phyloP scores from a whole-genome alignment of 2,797 vertebrate genomes.

The Sebastes nivosus region DNA sequence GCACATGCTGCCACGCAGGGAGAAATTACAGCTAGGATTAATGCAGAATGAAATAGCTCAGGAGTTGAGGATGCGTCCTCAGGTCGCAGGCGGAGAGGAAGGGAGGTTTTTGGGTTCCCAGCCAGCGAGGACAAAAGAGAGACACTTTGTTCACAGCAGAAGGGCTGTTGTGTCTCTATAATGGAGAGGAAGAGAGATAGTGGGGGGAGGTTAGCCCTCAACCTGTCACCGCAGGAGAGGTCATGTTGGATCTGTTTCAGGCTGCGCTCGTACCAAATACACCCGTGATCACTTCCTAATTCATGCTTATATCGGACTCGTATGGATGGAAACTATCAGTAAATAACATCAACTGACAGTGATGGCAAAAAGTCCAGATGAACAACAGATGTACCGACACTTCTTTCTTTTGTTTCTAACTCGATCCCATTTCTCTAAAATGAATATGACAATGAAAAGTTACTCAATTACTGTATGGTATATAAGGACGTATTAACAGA shows the following conservation, averaged over 20 bases:
- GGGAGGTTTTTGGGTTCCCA: conserved; percentile 28
- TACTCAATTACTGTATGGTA: too few species aligned
- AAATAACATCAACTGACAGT: not conserved
- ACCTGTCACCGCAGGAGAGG: conserved; percentile 26
- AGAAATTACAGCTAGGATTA: not conserved
- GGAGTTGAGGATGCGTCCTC: conserved; percentile 28
- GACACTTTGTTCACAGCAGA: conserved; percentile 16
- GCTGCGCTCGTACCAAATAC: not conserved
- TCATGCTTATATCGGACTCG: not conserved
- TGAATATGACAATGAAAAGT: too few species aligned
- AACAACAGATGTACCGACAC: not conserved
- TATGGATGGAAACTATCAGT: not conserved
- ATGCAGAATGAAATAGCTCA: conserved; percentile 26
- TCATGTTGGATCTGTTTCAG: conserved; percentile 12
- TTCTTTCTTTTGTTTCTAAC: not conserved
- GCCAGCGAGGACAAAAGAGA: conserved; percentile 5
- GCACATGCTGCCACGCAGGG: conserved; percentile 24
- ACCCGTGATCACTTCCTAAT: not conserved
- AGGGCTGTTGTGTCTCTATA: not conserved
- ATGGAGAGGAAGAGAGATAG: not conserved
- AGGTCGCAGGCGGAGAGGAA: conserved; percentile 5
- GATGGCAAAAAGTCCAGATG: not conserved
- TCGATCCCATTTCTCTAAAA: fast-evolving
- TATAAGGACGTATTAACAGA: too few species aligned
- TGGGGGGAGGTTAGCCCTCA: not conserved